Conservation (phyloP, 2,113 vertebrate species). For the Mobula birostris region DNA sequence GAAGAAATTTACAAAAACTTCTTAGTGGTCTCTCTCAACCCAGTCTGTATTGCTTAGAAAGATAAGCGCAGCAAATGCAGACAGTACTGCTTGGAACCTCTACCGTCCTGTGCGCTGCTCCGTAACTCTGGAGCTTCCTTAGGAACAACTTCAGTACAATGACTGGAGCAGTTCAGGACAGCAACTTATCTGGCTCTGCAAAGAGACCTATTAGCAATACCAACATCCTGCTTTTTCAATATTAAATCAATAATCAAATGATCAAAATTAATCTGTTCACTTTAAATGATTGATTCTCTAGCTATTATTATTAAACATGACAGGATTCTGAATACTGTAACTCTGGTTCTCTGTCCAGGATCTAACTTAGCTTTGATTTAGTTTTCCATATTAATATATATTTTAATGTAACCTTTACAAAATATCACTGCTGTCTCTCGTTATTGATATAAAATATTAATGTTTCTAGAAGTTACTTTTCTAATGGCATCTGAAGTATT, state of each 20-base stretch:
- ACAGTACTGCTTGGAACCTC: too few species aligned
- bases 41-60: too few species aligned
- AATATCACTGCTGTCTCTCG: not conserved
- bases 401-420: not conserved
- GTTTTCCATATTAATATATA: not conserved
- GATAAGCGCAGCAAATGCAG: too few species aligned
- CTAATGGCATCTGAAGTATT: not conserved
- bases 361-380: not conserved
- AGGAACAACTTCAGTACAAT: too few species aligned
- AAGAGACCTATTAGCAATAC: too few species aligned
- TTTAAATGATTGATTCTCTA: not conserved
- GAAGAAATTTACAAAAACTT: too few species aligned
- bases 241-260: not conserved
- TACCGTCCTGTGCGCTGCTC: too few species aligned
- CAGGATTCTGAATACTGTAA: not conserved
- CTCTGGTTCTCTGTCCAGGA: not conserved
- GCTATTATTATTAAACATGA: not conserved
- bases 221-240: not conserved
- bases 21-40: too few species aligned
- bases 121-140: too few species aligned
- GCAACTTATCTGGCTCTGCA: too few species aligned
- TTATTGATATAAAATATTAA: not conserved
- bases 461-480: not conserved
- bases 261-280: not conserved
- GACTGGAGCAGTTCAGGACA: too few species aligned